Conservation (phyloP, 2,888 invertebrate genomes). For the Psylliodes chrysocephalus region DNA sequence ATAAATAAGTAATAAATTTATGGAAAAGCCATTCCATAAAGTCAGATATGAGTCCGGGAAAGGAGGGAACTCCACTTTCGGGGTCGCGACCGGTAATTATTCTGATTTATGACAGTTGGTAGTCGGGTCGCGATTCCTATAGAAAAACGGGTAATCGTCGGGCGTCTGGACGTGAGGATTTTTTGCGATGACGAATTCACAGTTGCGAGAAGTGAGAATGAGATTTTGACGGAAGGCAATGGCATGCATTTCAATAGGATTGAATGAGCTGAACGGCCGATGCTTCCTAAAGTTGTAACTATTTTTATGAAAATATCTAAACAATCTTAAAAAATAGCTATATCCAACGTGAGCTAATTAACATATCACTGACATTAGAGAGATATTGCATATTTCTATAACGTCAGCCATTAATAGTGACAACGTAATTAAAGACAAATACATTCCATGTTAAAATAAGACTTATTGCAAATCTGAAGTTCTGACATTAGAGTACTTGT, state of each 20-base stretch:
- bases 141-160: conserved; percentile 1
- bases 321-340: too few relatives aligned
- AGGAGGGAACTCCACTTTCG: conserved; percentile 32
- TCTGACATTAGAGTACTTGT: too few relatives aligned
- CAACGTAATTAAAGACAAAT: too few relatives aligned
- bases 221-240: background rate
- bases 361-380: too few relatives aligned
- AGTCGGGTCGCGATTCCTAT: conserved; percentile 15
- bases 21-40: conserved; percentile 27
- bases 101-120: conserved; percentile 31
- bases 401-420: too few relatives aligned
- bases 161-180: background rate
- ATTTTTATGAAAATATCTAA: too few relatives aligned
- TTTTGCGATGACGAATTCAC: conserved; percentile 4
- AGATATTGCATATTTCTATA: too few relatives aligned
- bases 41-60: conserved; percentile 32
- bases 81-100: conserved; percentile 32
- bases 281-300: too few relatives aligned
- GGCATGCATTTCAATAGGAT: background rate
- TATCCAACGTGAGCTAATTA: too few relatives aligned
- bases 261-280: too few relatives aligned
- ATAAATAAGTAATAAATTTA: conserved; percentile 36
- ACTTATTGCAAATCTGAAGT: too few relatives aligned
- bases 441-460: too few relatives aligned
- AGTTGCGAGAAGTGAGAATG: background rate